A percentile compares a stretch with the other conserved stretches of the same genome.
phyloP scores from a whole-genome alignment of 2,888 invertebrate species.

The Polydrusus cervinus region DNA sequence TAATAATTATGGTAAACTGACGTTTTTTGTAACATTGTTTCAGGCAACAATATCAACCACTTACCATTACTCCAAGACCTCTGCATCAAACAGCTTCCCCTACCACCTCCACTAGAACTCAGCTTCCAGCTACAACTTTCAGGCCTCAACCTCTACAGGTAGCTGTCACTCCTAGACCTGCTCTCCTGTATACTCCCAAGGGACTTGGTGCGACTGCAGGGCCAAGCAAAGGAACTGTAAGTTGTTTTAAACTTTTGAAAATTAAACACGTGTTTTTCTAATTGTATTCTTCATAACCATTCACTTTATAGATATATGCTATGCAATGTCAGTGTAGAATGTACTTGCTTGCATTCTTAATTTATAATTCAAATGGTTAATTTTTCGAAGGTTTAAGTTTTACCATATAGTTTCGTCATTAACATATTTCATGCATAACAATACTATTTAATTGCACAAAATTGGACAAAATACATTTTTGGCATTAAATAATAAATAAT shows the following conservation, averaged over 20 bases:
- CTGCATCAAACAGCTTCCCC: constrained; percentile 69
- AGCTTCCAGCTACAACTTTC: constrained; percentile 80
- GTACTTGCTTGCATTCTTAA: too few relatives aligned
- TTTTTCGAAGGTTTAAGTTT: too few relatives aligned
- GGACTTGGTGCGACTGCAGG: constrained; percentile 59
- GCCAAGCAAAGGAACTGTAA: constrained; percentile 61
- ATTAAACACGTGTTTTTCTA: background rate
- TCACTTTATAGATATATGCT: too few relatives aligned
- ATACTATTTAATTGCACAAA: too few relatives aligned
- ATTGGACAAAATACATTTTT: too few relatives aligned
- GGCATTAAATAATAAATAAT: too few relatives aligned
- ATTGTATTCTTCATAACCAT: background rate
- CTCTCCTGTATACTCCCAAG: constrained; percentile 67
- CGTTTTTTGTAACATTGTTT: background rate
- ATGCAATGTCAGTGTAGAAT: too few relatives aligned
- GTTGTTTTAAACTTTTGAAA: background rate
- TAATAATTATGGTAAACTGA: too few relatives aligned
- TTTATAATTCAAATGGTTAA: too few relatives aligned
- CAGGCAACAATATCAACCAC: constrained; percentile 71
- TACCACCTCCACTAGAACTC: constrained; percentile 68
- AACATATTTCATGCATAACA: too few relatives aligned
- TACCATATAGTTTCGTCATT: too few relatives aligned
- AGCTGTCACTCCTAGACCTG: constrained; percentile 75
- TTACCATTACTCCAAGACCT: constrained; percentile 78
- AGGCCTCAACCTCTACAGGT: constrained; percentile 77